Base-by-base conservation (phyloP, 2,888 invertebrate species). In the Xanthia icteritia region DNA sequence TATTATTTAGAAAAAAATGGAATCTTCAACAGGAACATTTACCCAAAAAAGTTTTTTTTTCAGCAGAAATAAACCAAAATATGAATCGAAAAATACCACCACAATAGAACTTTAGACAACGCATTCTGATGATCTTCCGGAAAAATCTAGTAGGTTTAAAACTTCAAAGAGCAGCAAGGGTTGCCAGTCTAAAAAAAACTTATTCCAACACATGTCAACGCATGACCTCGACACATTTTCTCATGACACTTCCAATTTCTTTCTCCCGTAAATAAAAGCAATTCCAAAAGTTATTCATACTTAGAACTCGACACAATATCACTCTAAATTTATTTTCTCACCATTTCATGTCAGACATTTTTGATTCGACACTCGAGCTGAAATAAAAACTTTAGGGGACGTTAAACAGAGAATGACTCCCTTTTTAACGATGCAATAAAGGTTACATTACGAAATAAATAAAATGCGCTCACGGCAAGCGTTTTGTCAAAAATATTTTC, bases 391-490 rank as follows among this genome's bases (percentile, higher is more conserved):
- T 84, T 81, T 69, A 67, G 67, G 71, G 66, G 68, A 79, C 78
- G 81, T 76, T 81, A 84, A 86, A 70, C 60, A 73, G 58, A 72
- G 63, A 83, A 68, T 69, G 79, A 66, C 61, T 73, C 39, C 45
- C 13, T 17, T 27, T 82, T 86, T 89, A 88, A 85, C 89, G 88
- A 82, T 81, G 77, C 65, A 73, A 68, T 88, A 88, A 89, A 88
- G 79, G 77, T 74, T 67, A 81, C 74, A 72, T 80, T 81, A 73
- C 61, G 54, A 71, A 70, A 83, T 68, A 77, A 77, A 83, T 68
- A 86, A 83, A 77, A 58, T 81, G 61, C 63, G 51, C 36, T 54
- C 20, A 58, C 17, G 56, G 6, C 65, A 61, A 74, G 31, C 20
- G n/a, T 63, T 58, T 23, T 71, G 31, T 39, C 48, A 65, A 69